Evolutionary conservation across 2,888 invertebrate genomes (phyloP), one percentile per base, ranked within the genome.

Genomic region (Terebella lapidaria): DNA sequence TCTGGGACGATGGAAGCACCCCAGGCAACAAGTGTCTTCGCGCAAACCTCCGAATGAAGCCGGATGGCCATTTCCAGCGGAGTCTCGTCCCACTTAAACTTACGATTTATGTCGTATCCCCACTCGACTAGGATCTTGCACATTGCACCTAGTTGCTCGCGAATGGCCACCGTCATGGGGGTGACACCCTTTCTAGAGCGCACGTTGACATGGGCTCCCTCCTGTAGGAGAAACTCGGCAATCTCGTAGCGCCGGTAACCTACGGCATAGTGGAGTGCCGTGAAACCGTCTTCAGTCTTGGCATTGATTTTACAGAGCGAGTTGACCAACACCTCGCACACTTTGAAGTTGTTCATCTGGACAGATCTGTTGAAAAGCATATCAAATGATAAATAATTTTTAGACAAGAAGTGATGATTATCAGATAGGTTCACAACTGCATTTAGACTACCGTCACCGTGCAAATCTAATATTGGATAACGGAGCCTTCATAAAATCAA

Each of bases 131-230:
- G 68, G 5, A 72, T 62, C 59, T 65, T 68, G 2, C 68, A 70
- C 74, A 76, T 74, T 22, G 70, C 70, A 4, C 76, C 66, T 51
- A 74, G 73, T 59, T 73, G 67, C 47, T 74, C 72, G 49, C 71
- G 71, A 24, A 77, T 71, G n/a, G 75, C 76, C 1, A 77, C 66
- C 1, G 75, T 70, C 74, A 77, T 72, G 29, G 74, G 66, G 1
- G 76, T 75, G 1, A 76, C 68, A 3, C 76, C 76, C 25, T 69
- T 62, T 49, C 71, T 67, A 42, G 72, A 73, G 49, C 67, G 68
- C 3, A 73, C 69, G 46, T 73, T 67, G 28, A 75, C 63, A 53
- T 74, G 71, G 52, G 49, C 52, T 3, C 42, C 30, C 15, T 60
- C 18, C 55, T 70, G 61, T 56, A 77, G 66, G 15, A 77, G 65